Evolutionary conservation across 2,888 invertebrate genomes (phyloP), one percentile per base, ranked within the genome.

Genomic region (Drosophila greeni): DNA sequence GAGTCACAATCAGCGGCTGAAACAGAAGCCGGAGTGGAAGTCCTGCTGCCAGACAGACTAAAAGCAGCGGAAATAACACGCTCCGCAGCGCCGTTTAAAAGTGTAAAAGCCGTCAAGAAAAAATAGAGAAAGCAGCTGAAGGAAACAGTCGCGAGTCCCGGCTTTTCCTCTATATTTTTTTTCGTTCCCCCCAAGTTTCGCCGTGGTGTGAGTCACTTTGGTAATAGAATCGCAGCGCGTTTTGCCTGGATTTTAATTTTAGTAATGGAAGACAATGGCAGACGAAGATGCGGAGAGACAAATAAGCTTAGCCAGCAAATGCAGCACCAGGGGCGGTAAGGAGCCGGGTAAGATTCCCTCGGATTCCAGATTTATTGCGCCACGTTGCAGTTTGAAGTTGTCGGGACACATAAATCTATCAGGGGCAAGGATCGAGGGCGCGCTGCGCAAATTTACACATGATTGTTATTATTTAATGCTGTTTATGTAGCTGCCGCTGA

Each of bases 181-280:
- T 9, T 8, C 8, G 7, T 47, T 36, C 29, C 45, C 39, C 16
- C 42, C 18, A 20, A n/a, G 16, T 29, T n/a, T 40, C 26, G 34
- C 14, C 20, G 16, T 33, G 58, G 81, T 71, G 49, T 74, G 82
- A 79, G 82, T 75, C 77, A 80, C 83, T 82, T 82, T 82, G 80
- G 81, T 81, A 81, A 84, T 84, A 81, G 81, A 77, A 85, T 84
- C 79, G 82, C 82, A 82, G 67, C 65, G 75, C 76, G 79, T 76
- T 62, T 82, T 75, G 66, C 64, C 64, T 68, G 78, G 72, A 82
- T 85, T 85, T 83, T 85, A 83, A 83, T 83, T 83, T 83, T 71
- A 70, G 83, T 83, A 83, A 83, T 83, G 83, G 83, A 84, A 85
- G 73, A 82, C 85, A 82, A 82, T 83, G 70, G 66, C 74, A 74